Conservation (phyloP, 23 tunicate species). For the Trididemnum miniatum region DNA sequence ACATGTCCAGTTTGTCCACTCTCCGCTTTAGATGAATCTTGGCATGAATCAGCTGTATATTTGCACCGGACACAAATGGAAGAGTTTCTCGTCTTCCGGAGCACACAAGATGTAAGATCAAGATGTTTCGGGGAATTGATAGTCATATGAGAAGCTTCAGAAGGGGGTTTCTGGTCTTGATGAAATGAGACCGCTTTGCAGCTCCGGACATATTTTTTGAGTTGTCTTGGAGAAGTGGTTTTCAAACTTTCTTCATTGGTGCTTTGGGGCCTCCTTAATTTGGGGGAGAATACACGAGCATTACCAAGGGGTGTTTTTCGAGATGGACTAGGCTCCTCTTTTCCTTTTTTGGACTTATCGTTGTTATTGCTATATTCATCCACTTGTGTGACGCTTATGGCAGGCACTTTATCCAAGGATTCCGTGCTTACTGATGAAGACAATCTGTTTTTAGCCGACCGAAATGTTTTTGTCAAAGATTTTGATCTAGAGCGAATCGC, state of each 20-base stretch:
- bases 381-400: not conserved
- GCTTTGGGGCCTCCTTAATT: not conserved
- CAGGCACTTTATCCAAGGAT: not conserved
- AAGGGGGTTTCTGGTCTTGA: not conserved
- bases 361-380: not conserved
- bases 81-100: not conserved
- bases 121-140: not conserved
- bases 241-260: not conserved
- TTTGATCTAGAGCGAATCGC: constrained; percentile 28
- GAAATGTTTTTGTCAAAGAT: constrained; percentile 30
- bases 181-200: too few relatives aligned
- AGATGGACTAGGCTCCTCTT: too few relatives aligned
- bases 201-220: too few relatives aligned
- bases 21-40: not conserved
- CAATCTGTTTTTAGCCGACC: not conserved
- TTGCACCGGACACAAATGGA: not conserved
- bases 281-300: not conserved
- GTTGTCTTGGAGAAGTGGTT: not conserved
- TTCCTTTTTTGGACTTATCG: not conserved
- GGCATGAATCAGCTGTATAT: not conserved
- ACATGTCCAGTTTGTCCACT: not conserved
- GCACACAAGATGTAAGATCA: not conserved
- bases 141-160: not conserved
- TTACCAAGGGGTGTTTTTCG: too few relatives aligned
- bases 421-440: not conserved